Evolutionary conservation across 2,113 vertebrate species (phyloP), one percentile per base, ranked within the genome.

Genomic region (Carassius gibelio): DNA sequence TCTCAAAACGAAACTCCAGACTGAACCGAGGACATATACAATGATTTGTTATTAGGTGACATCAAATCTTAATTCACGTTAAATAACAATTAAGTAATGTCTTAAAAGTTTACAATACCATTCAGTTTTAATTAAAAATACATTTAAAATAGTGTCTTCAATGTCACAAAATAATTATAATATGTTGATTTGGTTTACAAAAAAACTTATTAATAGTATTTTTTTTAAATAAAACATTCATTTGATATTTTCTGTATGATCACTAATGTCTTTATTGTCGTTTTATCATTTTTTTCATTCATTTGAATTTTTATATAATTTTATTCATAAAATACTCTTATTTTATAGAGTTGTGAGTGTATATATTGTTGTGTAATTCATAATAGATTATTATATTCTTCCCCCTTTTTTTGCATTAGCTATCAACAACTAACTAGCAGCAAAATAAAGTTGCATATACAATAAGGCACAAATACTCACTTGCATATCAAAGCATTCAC

Each of bases 401-500:
- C 13, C 13, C 21, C 38, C 23, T 45, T 2, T 42, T 0, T 42
- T 45, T n/a, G 36, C 34, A 61, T 38, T 38, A 38, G 30, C 34
- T 61, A 3, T 1, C 19, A 15, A 21, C 36, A 36, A 59, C 26
- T 78, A 19, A 36, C 50, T 50, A 19, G 66, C 23, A 81, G 42
- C 21, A 45, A 79, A 79, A 62, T 61, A 5, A 59, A 14, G 50
- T 34, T 30, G n/a, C 50, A 55, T 75, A 5, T 17, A 55, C 19
- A 59, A 78, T 75, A 50, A 48, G 42, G 30, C 68, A 76, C 68
- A 71, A 38, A 42, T 75, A 26, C 11, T 21, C 23, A 80, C 36
- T 55, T 1, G 19, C 19, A 36, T 26, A 64, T 76, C 38, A 61
- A 80, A 75, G 36, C 23, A 13, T 71, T 66, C 26, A 87, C 34